These are phyloP conservation scores for Carapus acus DNA, from an alignment of 2,797 vertebrate species.

Conservation along the genomic window DNA sequence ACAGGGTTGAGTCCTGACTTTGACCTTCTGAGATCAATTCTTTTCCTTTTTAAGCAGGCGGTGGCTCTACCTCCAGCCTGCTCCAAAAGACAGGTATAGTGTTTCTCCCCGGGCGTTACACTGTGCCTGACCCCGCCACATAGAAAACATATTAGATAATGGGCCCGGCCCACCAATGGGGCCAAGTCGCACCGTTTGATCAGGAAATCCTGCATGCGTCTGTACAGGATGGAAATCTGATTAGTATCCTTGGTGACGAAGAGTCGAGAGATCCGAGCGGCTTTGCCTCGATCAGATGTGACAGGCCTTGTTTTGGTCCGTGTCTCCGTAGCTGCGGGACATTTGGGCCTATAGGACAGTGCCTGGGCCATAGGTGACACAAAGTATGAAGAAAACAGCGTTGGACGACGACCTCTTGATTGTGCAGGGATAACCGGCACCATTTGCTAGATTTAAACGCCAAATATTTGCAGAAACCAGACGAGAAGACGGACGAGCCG, in stretches of 20 bases:
- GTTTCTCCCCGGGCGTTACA: constrained; percentile 89
- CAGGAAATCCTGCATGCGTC: constrained; percentile 84
- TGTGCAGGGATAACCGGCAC: constrained; percentile 47
- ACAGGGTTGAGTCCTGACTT: constrained; percentile 36
- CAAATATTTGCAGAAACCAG: constrained; percentile 5
- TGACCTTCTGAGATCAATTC: constrained; percentile 54
- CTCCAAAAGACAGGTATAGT: constrained; percentile 77
- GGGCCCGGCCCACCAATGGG: constrained; percentile 68
- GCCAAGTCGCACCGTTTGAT: constrained; percentile 84
- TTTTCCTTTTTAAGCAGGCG: constrained; percentile 52
- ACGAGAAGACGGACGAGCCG: neutral
- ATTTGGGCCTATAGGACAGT: constrained; percentile 31
- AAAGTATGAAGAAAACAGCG: constrained; percentile 53
- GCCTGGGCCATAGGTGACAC: constrained; percentile 60
- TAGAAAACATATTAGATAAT: constrained; percentile 95
- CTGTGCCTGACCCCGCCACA: constrained; percentile 86
- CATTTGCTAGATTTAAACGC: constrained; percentile 51
- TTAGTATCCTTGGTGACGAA: constrained; percentile 89
- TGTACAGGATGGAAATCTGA: constrained; percentile 91
- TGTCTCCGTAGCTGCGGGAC: constrained; percentile 65
- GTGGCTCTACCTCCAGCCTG: constrained; percentile 54
- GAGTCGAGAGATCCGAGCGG: constrained; percentile 79
- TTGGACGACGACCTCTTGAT: constrained; percentile 38
- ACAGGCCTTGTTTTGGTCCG: constrained; percentile 74
- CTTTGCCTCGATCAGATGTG: constrained; percentile 81